phyloP scores from a whole-genome alignment of 2,797 vertebrate genomes.

The Liparis tanakae region DNA sequence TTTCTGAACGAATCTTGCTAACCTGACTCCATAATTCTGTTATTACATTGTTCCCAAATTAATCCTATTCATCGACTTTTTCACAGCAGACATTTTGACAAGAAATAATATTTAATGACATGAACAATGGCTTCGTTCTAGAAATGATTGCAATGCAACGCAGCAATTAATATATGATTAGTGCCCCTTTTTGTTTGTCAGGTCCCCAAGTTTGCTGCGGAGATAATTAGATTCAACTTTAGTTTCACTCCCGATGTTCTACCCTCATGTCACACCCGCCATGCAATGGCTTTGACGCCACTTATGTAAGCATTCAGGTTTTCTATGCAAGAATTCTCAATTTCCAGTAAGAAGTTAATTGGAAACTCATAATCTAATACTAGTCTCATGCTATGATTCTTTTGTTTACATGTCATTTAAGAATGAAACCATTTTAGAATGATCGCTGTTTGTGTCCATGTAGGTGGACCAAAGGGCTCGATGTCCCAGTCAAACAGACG shows the following conservation, averaged over 20 bases:
- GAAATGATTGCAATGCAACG: not conserved
- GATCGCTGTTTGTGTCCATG: constrained; percentile 11
- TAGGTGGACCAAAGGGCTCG: constrained; percentile 60
- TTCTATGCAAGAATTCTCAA: too few species aligned
- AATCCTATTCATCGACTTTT: not conserved
- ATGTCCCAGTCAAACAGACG: constrained; percentile 37
- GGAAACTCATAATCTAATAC: not conserved
- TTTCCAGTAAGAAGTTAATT: not conserved
- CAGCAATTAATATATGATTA: not conserved
- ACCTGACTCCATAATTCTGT: not conserved
- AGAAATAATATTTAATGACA: not conserved
- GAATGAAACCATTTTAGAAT: not conserved
- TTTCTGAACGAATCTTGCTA: not conserved
- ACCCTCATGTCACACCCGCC: not conserved
- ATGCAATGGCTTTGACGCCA: not conserved
- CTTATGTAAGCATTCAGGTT: not conserved
- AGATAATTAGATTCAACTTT: not conserved
- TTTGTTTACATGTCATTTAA: not conserved
- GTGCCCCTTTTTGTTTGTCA: not conserved
- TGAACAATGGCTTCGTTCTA: not conserved
- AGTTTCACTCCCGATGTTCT: not conserved
- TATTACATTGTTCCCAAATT: not conserved
- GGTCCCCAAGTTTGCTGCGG: not conserved
- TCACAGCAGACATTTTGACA: not conserved
- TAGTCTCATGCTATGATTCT: not conserved